Base-by-base conservation (phyloP, 92 coral and sea anemone genomes). In the Siderastrea siderea region DNA sequence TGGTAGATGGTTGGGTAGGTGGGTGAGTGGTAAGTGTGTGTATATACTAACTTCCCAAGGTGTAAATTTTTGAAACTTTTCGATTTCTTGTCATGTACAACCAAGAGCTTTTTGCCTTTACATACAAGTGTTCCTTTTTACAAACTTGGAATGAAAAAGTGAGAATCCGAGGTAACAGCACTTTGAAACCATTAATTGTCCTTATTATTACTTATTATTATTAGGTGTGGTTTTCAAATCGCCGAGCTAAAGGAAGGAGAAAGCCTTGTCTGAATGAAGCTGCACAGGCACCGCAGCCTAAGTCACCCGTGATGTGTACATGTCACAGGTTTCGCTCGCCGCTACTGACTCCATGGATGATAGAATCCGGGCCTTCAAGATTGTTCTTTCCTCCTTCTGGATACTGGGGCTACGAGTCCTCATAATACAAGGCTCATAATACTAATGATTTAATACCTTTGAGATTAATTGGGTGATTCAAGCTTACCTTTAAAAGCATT, bases 191-290 rank as follows among this genome's bases (percentile, higher is more conserved):
- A 55, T 12, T 44, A 19, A 9, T 2, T 13, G 43, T 79, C 12
- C 3, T 49, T 84, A 1, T 84, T 52, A 49, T 62, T 48, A 38
- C 1, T 49, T 84, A 1, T 84, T 52, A 49, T 62, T 48, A 38
- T 26, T 16, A 91, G 94, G 88, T 91, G 46, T 91, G 94, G 94
- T 91, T 91, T 68, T 91, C 94, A 10, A 91, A 91, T 61, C 86
- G 94, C 77, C 65, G 94, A 66, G 94, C 94, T n/a, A 91, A 91
- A 68, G 88, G 77, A 81, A 91, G 82, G 74, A 76, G 91, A 69
- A 61, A 54, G 47, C 90, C 80, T 52, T 71, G 43, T 46, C 26
- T 44, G 52, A 59, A 6, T 71, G 71, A 48, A 19, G 12, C 44
- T 63, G 16, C 52, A 71, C 80, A 38, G 72, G 66, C 5, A 7